phyloP scores from a whole-genome alignment of 1,140 invertebrate genomes.

The Drosophila eugracilis region DNA sequence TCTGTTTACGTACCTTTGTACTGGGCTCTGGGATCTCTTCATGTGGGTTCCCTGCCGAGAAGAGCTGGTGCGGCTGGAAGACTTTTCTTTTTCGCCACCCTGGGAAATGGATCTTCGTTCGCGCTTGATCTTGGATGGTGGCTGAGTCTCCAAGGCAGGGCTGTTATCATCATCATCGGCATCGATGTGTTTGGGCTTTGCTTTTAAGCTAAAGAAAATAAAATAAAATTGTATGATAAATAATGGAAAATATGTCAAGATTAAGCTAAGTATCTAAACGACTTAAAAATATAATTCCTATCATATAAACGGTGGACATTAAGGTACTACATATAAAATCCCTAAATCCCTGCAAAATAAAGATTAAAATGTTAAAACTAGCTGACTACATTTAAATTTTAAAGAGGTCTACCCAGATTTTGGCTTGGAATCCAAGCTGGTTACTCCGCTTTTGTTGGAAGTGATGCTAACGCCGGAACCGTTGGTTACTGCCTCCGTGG shows the following conservation, averaged over 20 bases:
- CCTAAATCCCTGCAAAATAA: too few relatives aligned
- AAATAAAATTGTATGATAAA: too few relatives aligned
- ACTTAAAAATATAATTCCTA: too few relatives aligned
- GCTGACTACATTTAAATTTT: neutral
- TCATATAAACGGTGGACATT: too few relatives aligned
- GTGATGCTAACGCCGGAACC: neutral
- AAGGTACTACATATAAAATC: too few relatives aligned
- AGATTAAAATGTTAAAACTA: too few relatives aligned
- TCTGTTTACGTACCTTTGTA: conserved; percentile 1
- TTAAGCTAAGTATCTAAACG: too few relatives aligned
- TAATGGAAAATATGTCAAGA: neutral
- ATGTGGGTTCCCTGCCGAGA: neutral
- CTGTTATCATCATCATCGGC: conserved; percentile 10
- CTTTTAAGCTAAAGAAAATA: neutral
- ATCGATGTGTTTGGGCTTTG: conserved; percentile 32
- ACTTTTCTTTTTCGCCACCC: neutral
- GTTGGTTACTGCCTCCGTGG: conserved; percentile 7
- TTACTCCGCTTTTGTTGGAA: neutral
- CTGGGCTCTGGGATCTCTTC: neutral
- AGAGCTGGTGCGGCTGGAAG: neutral
- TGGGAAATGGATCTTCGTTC: conserved; percentile 58
- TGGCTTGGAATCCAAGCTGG: neutral
- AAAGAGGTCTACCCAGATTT: conserved; percentile 9
- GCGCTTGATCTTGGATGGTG: conserved; percentile 6
- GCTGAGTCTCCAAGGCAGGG: neutral